These are phyloP conservation scores for Ceraclea dissimilis DNA, from an alignment of 2,888 invertebrate species.

Conservation along the genomic window DNA sequence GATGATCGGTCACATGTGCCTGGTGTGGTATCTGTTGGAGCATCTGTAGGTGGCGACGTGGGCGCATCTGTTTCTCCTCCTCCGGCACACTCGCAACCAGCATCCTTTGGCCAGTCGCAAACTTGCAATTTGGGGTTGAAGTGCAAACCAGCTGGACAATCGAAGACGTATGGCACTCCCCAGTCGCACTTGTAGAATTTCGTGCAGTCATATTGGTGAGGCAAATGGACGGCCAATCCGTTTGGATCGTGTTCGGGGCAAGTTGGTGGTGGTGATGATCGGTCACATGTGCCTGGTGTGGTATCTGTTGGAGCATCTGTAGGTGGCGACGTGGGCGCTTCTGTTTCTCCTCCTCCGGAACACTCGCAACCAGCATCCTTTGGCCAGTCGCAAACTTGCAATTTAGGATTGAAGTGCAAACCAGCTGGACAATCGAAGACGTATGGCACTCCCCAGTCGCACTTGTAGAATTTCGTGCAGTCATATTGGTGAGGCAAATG, in stretches of 20 bases:
- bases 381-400: slow-evolving; percentile 5
- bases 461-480: slow-evolving; percentile 5
- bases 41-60: neutral
- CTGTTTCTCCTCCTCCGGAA: neutral
- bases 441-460: neutral
- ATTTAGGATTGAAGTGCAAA: neutral
- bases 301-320: too few relatives aligned
- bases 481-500: slow-evolving; percentile 12
- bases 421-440: neutral
- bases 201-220: slow-evolving; percentile 22
- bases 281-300: neutral
- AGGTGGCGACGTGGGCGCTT: neutral
- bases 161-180: slow-evolving; percentile 26
- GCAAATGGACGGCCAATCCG: slow-evolving; percentile 12
- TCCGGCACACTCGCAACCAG: slow-evolving; percentile 20
- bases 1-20: neutral
- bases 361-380: neutral
- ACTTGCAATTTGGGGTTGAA: slow-evolving; percentile 26
- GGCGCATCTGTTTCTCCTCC: neutral
- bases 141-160: slow-evolving; percentile 27
- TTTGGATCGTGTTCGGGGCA: slow-evolving; percentile 23
- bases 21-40: slow-evolving; percentile 9
- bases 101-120: slow-evolving; percentile 27
- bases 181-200: slow-evolving; percentile 23
- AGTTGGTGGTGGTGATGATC: slow-evolving; percentile 6